Percentiles rank a stretch among this genome's conserved stretches.
These are phyloP conservation scores for Solenodon paradoxus DNA, from an alignment of 2,113 vertebrate species.

Conservation along the genomic window DNA sequence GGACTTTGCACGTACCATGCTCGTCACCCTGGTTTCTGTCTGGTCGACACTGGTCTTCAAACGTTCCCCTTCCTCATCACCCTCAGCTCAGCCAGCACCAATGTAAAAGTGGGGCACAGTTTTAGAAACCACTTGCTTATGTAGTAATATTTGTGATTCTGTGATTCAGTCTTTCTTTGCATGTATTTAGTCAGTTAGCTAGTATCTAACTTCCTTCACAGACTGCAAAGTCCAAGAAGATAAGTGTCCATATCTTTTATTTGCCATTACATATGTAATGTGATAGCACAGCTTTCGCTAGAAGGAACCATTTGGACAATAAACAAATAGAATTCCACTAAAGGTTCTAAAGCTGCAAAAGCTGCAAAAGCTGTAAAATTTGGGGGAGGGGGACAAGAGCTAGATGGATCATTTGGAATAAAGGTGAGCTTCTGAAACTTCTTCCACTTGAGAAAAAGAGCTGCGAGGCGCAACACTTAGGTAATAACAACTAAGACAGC, in stretches of 20 bases:
- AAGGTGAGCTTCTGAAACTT: background rate
- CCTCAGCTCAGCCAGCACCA: background rate
- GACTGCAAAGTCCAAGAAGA: background rate
- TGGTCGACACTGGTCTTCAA: background rate
- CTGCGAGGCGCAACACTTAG: rapidly evolving
- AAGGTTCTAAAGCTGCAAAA: too few species aligned
- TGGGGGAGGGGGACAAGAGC: background rate
- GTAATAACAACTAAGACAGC: background rate
- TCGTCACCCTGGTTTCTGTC: background rate
- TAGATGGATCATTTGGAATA: background rate
- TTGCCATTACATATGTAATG: too few species aligned
- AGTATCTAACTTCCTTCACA: background rate
- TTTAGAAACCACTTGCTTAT: background rate
- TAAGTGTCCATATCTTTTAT: background rate
- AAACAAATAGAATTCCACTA: background rate
- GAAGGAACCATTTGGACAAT: background rate
- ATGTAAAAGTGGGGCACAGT: background rate
- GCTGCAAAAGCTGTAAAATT: background rate
- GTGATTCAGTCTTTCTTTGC: background rate
- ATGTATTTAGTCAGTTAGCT: background rate
- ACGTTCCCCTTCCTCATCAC: background rate
- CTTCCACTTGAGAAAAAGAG: background rate
- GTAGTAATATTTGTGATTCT: background rate
- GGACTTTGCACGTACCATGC: background rate
- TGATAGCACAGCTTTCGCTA: background rate